Percentiles rank a stretch among this genome's conserved stretches.
Evolutionary conservation across 1,140 invertebrate species (phyloP).

Genomic region (Lasioglossum albipes): DNA sequence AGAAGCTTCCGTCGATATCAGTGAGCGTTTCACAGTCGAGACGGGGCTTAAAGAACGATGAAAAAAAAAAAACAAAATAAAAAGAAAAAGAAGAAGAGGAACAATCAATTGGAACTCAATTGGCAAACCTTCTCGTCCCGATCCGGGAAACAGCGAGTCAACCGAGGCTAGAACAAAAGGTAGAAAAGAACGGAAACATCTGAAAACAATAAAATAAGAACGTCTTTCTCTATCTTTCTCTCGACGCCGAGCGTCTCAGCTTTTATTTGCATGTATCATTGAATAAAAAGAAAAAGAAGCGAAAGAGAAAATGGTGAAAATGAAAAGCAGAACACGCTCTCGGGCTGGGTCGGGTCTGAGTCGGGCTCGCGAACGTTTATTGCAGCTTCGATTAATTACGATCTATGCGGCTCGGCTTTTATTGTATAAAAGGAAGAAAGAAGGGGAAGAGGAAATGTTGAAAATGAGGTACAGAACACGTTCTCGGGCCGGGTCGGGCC

Average conservation of each 20-base stretch:
- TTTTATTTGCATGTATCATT: constrained; percentile 52
- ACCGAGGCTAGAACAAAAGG: background rate
- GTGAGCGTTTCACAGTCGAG: too few species aligned
- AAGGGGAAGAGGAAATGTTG: too few species aligned
- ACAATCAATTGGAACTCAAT: background rate
- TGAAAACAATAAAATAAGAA: background rate
- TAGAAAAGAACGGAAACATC: background rate
- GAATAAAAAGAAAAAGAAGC: constrained; percentile 70
- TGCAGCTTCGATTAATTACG: constrained; percentile 60
- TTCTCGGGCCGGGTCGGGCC: constrained; percentile 62
- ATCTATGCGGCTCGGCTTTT: constrained; percentile 18
- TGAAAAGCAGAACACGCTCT: constrained; percentile 65
- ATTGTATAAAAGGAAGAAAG: too few species aligned
- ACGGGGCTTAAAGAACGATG: too few species aligned
- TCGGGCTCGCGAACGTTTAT: constrained; percentile 61
- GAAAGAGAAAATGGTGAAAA: constrained; percentile 72
- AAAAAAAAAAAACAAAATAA: too few species aligned
- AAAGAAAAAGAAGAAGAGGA: too few species aligned
- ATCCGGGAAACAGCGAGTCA: background rate
- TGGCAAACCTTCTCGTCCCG: background rate
- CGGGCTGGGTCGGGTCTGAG: constrained; percentile 51
- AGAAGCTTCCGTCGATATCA: too few species aligned
- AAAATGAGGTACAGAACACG: constrained; percentile 70
- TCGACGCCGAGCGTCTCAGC: constrained; percentile 41
- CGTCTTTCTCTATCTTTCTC: background rate